Percentiles rank a stretch among this genome's conserved stretches.
These are phyloP conservation scores for Austrolebias charrua DNA, from an alignment of 2,797 vertebrate genomes.

Conservation along the genomic window DNA sequence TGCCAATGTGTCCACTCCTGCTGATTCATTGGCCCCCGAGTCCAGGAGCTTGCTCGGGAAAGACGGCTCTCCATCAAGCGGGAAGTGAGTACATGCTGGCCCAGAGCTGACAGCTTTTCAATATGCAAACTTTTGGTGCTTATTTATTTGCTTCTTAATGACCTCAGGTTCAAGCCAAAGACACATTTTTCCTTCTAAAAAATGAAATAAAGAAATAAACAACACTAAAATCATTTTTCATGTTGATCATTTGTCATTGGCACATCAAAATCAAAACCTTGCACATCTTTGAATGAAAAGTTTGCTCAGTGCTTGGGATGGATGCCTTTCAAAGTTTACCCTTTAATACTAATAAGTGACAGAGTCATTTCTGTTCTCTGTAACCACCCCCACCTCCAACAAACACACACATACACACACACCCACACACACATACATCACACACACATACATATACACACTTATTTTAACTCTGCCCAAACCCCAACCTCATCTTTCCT, in stretches of 20 bases:
- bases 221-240: slow-evolving; percentile 53
- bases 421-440: no score
- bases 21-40: slow-evolving; percentile 73
- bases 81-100: slow-evolving; percentile 64
- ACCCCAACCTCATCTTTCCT: slow-evolving; percentile 31
- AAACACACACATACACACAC: slow-evolving; percentile 9
- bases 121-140: slow-evolving; percentile 78
- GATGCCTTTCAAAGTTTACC: slow-evolving; percentile 73
- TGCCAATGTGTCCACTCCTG: slow-evolving; percentile 72
- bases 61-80: slow-evolving; percentile 78
- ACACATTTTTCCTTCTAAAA: slow-evolving; percentile 35
- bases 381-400: no score
- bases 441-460: slow-evolving; percentile 14
- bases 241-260: slow-evolving; percentile 66
- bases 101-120: slow-evolving; percentile 74
- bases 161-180: slow-evolving; percentile 64
- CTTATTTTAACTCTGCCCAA: slow-evolving; percentile 44
- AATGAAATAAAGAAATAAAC: slow-evolving; percentile 35
- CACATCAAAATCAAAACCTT: slow-evolving; percentile 63
- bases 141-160: slow-evolving; percentile 79
- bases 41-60: slow-evolving; percentile 59
- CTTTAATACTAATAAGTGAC: slow-evolving; percentile 81
- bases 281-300: slow-evolving; percentile 59
- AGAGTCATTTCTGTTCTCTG: slow-evolving; percentile 49
- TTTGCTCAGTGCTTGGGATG: slow-evolving; percentile 64